Percentiles rank a stretch among this genome's conserved stretches.
Conservation (phyloP, 2,888 invertebrate species). For the Sinotaia quadrata region DNA sequence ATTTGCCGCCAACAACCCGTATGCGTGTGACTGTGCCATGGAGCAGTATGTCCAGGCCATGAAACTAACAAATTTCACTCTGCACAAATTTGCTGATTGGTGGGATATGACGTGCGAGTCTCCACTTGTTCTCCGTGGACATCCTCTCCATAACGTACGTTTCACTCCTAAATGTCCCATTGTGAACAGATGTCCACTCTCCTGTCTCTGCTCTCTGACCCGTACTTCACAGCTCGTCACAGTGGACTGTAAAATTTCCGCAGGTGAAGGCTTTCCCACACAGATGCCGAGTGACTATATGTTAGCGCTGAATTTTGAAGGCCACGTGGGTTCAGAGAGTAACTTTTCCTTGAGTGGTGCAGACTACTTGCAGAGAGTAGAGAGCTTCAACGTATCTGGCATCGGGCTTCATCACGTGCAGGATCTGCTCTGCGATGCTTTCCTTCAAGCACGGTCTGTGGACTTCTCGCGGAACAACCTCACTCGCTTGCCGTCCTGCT, state of each 20-base stretch:
- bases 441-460: neutral
- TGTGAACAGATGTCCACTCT: constrained; percentile 6
- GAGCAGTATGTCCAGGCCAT: neutral
- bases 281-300: neutral
- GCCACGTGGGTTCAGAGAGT: neutral
- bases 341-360: neutral
- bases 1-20: constrained; percentile 16
- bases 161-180: constrained; percentile 9
- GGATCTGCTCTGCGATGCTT: constrained; percentile 13
- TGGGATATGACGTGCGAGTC: constrained; percentile 3
- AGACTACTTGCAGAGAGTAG: constrained; percentile 5
- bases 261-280: neutral
- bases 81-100: neutral
- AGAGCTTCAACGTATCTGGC: constrained; percentile 15
- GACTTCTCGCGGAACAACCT: constrained; percentile 22
- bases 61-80: neutral
- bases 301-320: constrained; percentile 1
- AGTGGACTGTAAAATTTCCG: constrained; percentile 12
- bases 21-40: constrained; percentile 24
- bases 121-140: neutral
- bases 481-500: constrained; percentile 8
- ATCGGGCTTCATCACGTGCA: neutral
- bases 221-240: neutral
- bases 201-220: constrained; percentile 7
- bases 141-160: neutral